Conservation (phyloP, 2,888 invertebrate genomes). For the Caenorhabditis uteleia region DNA sequence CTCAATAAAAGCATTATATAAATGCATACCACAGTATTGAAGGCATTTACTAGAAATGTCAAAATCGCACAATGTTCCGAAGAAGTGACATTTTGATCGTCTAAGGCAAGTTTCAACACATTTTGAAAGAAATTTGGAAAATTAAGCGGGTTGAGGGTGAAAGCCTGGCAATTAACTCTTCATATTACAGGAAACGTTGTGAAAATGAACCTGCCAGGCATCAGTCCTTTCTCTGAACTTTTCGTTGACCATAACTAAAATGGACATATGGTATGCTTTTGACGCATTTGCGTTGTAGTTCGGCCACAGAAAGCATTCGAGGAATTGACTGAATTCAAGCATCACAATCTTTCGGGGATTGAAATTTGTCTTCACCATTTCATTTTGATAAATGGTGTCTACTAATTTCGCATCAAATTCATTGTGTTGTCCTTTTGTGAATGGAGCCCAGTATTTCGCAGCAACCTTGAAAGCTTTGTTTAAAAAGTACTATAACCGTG, state of each 20-base stretch:
- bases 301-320: constrained; percentile 96
- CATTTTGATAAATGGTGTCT: constrained; percentile 54
- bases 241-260: constrained; percentile 97
- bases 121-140: constrained; percentile 71
- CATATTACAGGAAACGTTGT: constrained; percentile 1
- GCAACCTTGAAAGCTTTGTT: constrained; percentile 78
- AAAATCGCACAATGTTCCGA: constrained; percentile 85
- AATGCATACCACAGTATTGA: constrained; percentile 84
- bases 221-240: constrained; percentile 95
- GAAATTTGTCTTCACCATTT: constrained; percentile 64
- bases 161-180: constrained; percentile 41
- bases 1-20: too few species aligned
- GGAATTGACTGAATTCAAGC: constrained; percentile 80
- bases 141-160: constrained; percentile 58
- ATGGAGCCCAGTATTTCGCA: constrained; percentile 89
- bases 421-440: constrained; percentile 73
- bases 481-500: neutral
- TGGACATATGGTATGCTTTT: constrained; percentile 77
- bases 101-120: constrained; percentile 75
- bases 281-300: constrained; percentile 78
- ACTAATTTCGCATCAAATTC: constrained; percentile 51
- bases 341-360: constrained; percentile 51
- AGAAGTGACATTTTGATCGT: constrained; percentile 71
- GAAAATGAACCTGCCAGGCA: constrained; percentile 87
- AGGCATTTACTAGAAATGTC: constrained; percentile 92